A percentile compares a stretch with the other conserved stretches of the same genome.
Conservation (phyloP, 1,140 invertebrate species). For the Heliconius nattereri region DNA sequence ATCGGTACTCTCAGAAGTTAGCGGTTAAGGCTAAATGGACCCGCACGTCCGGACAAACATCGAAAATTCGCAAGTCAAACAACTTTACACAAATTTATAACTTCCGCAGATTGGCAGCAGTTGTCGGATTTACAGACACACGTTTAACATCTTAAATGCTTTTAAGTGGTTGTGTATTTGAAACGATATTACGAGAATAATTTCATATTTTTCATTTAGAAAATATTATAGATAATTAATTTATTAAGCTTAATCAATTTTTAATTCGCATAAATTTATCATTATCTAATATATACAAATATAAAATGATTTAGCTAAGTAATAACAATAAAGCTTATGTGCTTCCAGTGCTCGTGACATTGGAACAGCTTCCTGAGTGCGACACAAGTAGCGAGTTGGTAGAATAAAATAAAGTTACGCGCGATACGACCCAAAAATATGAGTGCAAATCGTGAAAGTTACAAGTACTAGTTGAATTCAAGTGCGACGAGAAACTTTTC, state of each 20-base stretch:
- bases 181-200: background rate
- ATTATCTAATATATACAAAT: background rate
- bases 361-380: conserved; percentile 14
- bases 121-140: conserved; percentile 25
- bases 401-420: conserved; percentile 26
- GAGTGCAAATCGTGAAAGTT: conserved; percentile 31
- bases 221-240: background rate
- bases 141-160: conserved; percentile 17
- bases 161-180: background rate
- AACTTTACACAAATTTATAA: conserved; percentile 78
- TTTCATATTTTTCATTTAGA: background rate
- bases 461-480: conserved; percentile 37
- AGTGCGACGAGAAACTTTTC: conserved; percentile 37
- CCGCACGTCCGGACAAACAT: conserved; percentile 77
- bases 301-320: background rate
- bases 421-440: conserved; percentile 32
- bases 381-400: background rate
- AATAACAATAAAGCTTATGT: background rate
- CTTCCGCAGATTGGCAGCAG: conserved; percentile 63
- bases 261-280: too few species aligned
- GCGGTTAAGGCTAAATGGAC: conserved; percentile 68
- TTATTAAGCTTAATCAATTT: too few species aligned
- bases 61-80: conserved; percentile 73
- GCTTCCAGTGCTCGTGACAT: background rate
- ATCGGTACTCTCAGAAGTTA: conserved; percentile 56